Conservation (phyloP, 2,797 vertebrate species). For the Cygnus olor region DNA sequence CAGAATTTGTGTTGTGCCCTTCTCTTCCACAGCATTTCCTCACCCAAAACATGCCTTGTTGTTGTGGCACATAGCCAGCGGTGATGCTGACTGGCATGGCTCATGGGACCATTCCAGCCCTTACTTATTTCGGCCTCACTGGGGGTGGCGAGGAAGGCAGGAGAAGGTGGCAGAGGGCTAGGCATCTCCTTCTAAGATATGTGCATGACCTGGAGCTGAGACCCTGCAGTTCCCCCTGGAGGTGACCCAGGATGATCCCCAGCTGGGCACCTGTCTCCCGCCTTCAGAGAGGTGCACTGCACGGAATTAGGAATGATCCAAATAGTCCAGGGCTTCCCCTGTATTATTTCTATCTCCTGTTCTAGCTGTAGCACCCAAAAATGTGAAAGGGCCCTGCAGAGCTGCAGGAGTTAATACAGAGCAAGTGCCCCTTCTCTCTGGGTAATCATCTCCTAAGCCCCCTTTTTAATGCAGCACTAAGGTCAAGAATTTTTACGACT, state of each 20-base stretch:
- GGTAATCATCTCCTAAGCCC: background rate
- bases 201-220: background rate
- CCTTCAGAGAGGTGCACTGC: accelerated
- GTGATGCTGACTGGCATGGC: background rate
- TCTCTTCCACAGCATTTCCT: background rate
- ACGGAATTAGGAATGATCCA: background rate
- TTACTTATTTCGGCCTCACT: background rate
- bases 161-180: background rate
- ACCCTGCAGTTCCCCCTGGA: background rate
- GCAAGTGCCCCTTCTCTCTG: background rate
- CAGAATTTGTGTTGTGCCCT: background rate
- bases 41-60: background rate
- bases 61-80: accelerated
- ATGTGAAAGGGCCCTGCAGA: background rate
- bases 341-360: background rate
- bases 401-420: background rate
- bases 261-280: background rate
- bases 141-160: background rate
- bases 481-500: conserved; percentile 58
- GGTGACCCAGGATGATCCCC: background rate
- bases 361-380: background rate
- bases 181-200: background rate
- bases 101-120: background rate
- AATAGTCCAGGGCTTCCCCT: background rate
- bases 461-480: background rate